Percentiles rank a stretch among this genome's conserved stretches.
These are phyloP conservation scores for Dipodomys spectabilis DNA, from an alignment of 2,113 vertebrate genomes.

Conservation along the genomic window DNA sequence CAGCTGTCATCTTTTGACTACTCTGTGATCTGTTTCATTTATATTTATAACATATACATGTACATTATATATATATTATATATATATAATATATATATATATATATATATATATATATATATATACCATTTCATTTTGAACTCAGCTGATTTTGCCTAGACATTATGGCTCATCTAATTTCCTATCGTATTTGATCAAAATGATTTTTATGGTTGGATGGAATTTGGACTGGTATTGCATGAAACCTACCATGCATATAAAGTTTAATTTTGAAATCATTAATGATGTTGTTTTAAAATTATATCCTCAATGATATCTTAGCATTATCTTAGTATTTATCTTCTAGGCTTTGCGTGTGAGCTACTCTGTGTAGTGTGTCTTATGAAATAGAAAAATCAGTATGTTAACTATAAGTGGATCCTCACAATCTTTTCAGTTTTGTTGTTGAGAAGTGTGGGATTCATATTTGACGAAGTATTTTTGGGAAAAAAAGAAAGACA, in stretches of 20 bases:
- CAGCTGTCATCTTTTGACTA: conserved; percentile 84
- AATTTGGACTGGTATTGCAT: conserved; percentile 58
- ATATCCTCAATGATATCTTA: conserved; percentile 40
- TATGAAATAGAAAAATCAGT: conserved; percentile 38
- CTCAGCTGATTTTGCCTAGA: conserved; percentile 73
- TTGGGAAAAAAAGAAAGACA: background rate
- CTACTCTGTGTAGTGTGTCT: background rate
- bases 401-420: background rate
- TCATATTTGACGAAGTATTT: background rate
- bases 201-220: conserved; percentile 75
- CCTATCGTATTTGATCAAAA: conserved; percentile 74
- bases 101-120: conserved; percentile 85
- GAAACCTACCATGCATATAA: conserved; percentile 63
- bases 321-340: conserved; percentile 30
- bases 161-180: conserved; percentile 76
- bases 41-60: conserved; percentile 86
- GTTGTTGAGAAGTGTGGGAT: background rate
- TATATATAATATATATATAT: conserved; percentile 85
- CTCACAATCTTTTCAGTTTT: background rate
- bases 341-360: background rate
- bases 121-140: conserved; percentile 82
- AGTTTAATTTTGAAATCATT: conserved; percentile 67
- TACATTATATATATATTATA: conserved; percentile 83
- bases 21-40: conserved; percentile 86
- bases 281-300: conserved; percentile 51